Base-by-base conservation (phyloP, 37 sponge, comb jelly and placozoan genomes). In the Amphimedon queenslandica region DNA sequence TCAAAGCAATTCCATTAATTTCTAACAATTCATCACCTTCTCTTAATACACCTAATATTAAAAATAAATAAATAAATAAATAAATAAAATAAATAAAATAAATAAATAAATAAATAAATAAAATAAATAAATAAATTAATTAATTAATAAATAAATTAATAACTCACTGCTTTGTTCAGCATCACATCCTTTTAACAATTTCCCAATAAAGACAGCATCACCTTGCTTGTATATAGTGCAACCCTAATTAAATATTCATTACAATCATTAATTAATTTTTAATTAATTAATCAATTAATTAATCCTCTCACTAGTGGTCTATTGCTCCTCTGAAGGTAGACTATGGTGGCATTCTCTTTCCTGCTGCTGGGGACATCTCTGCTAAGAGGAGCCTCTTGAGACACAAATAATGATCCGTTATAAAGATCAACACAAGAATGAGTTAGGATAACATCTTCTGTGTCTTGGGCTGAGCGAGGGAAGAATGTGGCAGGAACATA, bases 11-110 rank as follows among this genome's bases (percentile, higher is more conserved):
- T 0, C 92, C 92, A 77, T 87, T 92, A 24, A 92, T 70, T 55
- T 87, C 89, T 55, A 87, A 55, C 58, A 92, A 27, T 30, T 92
- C 92, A 75, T 92, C 92, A 23, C 92, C 92, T 58, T 84, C 92
- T 31, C 79, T 60, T 11, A 92, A 38, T 35, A 67, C 56, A 2
- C 87, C 92, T 91, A n/a, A n/a, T n/a, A n/a, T n/a, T n/a, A n/a
- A n/a, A n/a, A n/a, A n/a, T n/a, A n/a, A n/a, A n/a, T n/a, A n/a
- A n/a, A n/a, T n/a, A n/a, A n/a, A n/a, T n/a, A n/a, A n/a, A n/a
- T n/a, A n/a, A n/a, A n/a, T n/a, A n/a, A n/a, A n/a, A n/a, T n/a
- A n/a, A n/a, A n/a, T n/a, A n/a, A n/a, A n/a, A n/a, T n/a, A n/a
- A n/a, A n/a, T n/a, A n/a, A n/a, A n/a, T n/a, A n/a, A n/a, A n/a